Evolutionary conservation across 2,797 vertebrate species (phyloP), one percentile per base, ranked within the genome.

Genomic region (Tympanoctomys barrerae): DNA sequence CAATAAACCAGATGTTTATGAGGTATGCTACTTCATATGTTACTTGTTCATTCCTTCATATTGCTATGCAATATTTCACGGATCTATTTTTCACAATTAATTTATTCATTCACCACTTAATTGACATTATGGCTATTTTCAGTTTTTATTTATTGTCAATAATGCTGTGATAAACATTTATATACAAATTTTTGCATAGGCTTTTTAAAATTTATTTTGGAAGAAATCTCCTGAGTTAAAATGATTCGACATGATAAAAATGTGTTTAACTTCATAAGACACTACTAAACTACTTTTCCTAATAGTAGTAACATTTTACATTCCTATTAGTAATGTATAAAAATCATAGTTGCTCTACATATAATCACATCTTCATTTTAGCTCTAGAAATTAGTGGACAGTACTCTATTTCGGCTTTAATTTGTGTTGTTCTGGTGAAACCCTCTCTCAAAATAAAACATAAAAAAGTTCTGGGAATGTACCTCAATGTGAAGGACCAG

Each of bases 121-220:
- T 33, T 52, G 33, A 33, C 21, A 87, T 68, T 88, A 75, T 49
- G 11, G 54, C 64, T 71, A 28, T 39, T 88, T 62, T 87, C 62
- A 70, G 31, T 70, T 86, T 94, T 91, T 54, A 84, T 11, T 79
- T 73, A 59, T 80, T 82, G 75, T 62, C 33, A 79, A 87, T 90
- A 87, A 52, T 84, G 78, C 16, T 96, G 3, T 70, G 52, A 24
- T 19, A 33, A 88, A 52, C 4, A 90, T 80, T 80, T 91, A 18
- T 61, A 71, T 71, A 31, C 11, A 64, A 21, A 61, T 49, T 85
- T 95, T 95, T 81, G 52, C 36, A 13, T 49, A 64, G 31, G 18
- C 42, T 68, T 71, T 79, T 71, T 94, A 89, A 71, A 4, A 87
- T 89, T 82, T 87, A 57, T 80, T 90, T 92, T 2, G 28, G 36